Evolutionary conservation across 2,113 vertebrate genomes (phyloP), one percentile per base, ranked within the genome.

Genomic region (Oncorhynchus clarkii): DNA sequence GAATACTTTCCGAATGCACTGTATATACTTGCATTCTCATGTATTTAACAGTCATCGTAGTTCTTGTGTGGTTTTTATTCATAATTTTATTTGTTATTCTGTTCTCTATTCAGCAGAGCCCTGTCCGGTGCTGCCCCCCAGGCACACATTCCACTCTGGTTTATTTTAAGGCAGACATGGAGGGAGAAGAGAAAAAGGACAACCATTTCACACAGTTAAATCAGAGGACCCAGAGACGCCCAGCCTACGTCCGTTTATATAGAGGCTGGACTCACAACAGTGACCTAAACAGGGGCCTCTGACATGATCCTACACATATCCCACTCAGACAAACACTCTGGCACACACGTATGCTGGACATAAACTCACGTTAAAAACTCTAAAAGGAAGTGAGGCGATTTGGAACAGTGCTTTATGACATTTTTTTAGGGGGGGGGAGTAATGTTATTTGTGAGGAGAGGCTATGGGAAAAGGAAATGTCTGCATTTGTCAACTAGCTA

Each of bases 91-190:
- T 45, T 45, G 39, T 45, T 49, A 45, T 79, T 83, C 72, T 29
- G 9, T 45, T 45, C 9, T 83, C 72, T 29, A 45, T 11, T 45
- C 9, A 76, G 74, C 78, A 79, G 79, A 86, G 39, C 77, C 73
- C 39, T 31, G 80, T 85, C 78, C 83, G 67, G 81, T 81, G 72
- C 82, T 67, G 67, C 73, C 85, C 87, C 87, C 73, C 39, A 77
- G 84, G 84, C 85, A 51, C 60, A 68, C 90, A 92, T 94, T 92
- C 88, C 88, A 88, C 87, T 77, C 75, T 72, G 78, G 88, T 88
- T 90, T 89, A 92, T 89, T 92, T 92, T 91, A 92, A 88, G 89
- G 87, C 71, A 79, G 81, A 80, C 66, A 70, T 79, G 20, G 27
- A 16, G 48, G 24, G 26, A 31, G 20, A 8, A 29, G 14, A 34